A percentile compares a stretch with the other conserved stretches of the same genome.
Evolutionary conservation across 2,797 vertebrate species (phyloP).

Genomic region (Pyrocephalus nanus): DNA sequence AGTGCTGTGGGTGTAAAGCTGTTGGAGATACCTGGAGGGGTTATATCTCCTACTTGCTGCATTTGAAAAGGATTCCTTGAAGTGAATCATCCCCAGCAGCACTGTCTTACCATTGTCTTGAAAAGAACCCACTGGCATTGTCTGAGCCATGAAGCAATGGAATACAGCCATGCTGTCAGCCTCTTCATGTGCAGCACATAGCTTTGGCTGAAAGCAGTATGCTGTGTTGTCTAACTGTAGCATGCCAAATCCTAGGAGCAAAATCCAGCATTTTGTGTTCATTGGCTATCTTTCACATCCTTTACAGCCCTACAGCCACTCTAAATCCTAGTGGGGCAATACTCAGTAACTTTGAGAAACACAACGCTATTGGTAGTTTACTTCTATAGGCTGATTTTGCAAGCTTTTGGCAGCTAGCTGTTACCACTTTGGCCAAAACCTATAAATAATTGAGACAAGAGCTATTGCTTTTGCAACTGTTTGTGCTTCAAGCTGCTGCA

Average conservation of each 20-base stretch:
- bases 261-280: too few species aligned
- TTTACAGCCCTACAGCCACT: not conserved
- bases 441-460: not conserved
- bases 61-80: not conserved
- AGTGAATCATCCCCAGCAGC: not conserved
- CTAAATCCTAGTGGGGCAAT: not conserved
- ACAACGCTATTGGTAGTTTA: accelerated
- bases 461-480: not conserved
- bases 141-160: not conserved
- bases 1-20: not conserved
- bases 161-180: accelerated
- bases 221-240: too few species aligned
- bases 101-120: not conserved
- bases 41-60: not conserved
- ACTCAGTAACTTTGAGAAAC: not conserved
- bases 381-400: not conserved
- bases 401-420: not conserved
- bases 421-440: not conserved
- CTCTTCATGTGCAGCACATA: not conserved
- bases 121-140: not conserved
- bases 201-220: too few species aligned
- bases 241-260: too few species aligned
- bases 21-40: not conserved
- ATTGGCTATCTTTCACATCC: not conserved
- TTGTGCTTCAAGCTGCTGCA: not conserved